Evolutionary conservation across 2,113 vertebrate species (phyloP), one percentile per base, ranked within the genome.

Genomic region (Anarhynchus alexandrinus): DNA sequence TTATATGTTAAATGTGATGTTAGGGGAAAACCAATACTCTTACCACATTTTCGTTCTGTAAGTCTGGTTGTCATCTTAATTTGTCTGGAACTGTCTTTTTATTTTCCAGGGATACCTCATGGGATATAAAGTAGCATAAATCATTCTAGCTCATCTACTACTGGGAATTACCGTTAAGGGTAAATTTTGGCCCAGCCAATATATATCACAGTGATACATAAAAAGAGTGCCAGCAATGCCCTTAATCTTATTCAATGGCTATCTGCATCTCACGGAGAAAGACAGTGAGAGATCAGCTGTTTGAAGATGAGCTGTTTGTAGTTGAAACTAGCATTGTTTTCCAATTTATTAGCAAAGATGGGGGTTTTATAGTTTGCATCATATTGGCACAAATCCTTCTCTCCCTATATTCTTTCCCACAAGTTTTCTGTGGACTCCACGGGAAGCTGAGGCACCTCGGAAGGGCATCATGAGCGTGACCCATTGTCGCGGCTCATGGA

Each of bases 1-100:
- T 95, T 86, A 82, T 81, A 92, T 91, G 73, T 89, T 97, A 95
- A 95, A 96, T 86, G 64, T 70, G 40, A 93, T 90, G 86, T 86
- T 81, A 88, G 55, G 43, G 70, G 40, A 90, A 86, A 82, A 93
- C 20, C 62, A 61, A 90, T 82, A 92, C 69, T 82, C 83, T 87
- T 54, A 86, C 32, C 29, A 55, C n/a, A 82, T 90, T 83, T 80
- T 91, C 1, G 0, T 77, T 78, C 88, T 90, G 26, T 73, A 49
- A 61, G 40, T 66, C 87, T 93, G 80, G 79, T 77, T 96, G 80
- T 87, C 58, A 3, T 93, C 74, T 82, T 86, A 78, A 83, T 95
- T 86, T 94, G 40, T 88, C 79, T 91, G 55, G 91, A 94, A 94
- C 73, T 1, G 5, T 74, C 82, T 76, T 96, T 96, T 89, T 93